These are phyloP conservation scores for Drosophila kohkoa DNA, from an alignment of 1,140 invertebrate species.

Conservation along the genomic window DNA sequence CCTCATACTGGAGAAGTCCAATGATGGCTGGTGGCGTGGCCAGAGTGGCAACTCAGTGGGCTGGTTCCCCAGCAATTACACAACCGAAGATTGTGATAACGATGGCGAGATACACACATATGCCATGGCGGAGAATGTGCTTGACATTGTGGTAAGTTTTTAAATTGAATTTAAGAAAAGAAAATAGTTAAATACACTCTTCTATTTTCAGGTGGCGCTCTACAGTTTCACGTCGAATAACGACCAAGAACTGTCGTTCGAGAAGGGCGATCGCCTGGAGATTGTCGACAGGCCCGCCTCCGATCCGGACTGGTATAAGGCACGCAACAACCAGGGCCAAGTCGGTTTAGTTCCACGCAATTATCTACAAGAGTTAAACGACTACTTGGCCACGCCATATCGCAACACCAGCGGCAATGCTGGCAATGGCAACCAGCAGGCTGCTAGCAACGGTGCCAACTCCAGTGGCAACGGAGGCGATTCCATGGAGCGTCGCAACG, in stretches of 20 bases:
- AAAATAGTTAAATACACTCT: background rate
- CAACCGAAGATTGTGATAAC: constrained; percentile 94
- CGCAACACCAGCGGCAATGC: constrained; percentile 86
- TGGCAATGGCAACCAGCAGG: constrained; percentile 65
- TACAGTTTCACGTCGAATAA: constrained; percentile 98
- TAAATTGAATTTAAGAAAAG: background rate
- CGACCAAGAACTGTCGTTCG: constrained; percentile 98
- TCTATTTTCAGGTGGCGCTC: constrained; percentile 89
- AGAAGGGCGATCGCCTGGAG: constrained; percentile 97
- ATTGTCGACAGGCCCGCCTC: constrained; percentile 97
- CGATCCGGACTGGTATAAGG: constrained; percentile 99
- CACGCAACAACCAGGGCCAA: constrained; percentile 95
- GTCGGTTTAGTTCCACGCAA: constrained; percentile 98
- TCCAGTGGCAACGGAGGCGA: constrained; percentile 56
- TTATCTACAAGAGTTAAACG: constrained; percentile 96
- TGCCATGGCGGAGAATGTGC: constrained; percentile 95
- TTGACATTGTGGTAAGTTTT: constrained; percentile 94
- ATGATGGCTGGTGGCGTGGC: constrained; percentile 99
- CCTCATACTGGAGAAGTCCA: constrained; percentile 98
- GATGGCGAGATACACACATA: constrained; percentile 95
- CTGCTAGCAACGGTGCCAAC: constrained; percentile 84
- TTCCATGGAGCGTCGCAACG: constrained; percentile 83
- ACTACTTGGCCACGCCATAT: constrained; percentile 94
- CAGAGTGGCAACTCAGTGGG: constrained; percentile 93
- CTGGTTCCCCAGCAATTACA: constrained; percentile 99